Evolutionary conservation across 2,113 vertebrate species (phyloP).

Genomic region (Epinephelus fuscoguttatus): DNA sequence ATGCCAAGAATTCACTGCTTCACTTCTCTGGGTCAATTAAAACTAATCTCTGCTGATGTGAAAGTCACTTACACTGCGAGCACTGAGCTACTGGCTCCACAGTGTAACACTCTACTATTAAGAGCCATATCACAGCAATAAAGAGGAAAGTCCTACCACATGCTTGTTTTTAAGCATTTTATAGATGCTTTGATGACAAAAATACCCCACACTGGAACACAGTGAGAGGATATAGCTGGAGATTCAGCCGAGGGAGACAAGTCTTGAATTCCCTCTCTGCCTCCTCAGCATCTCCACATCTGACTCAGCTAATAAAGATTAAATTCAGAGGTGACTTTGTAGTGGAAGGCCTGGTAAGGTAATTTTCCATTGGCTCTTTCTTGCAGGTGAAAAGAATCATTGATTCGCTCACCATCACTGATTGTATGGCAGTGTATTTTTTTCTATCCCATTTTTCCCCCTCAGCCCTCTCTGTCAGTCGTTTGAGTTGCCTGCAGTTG

Average conservation of each 20-base stretch:
- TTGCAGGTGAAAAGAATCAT: conserved; percentile 48
- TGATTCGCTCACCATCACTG: conserved; percentile 59
- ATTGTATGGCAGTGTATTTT: conserved; percentile 40
- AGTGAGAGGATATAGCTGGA: conserved; percentile 22
- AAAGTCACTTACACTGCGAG: background rate
- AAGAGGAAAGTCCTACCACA: conserved; percentile 16
- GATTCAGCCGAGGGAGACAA: conserved; percentile 43
- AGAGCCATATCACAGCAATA: background rate
- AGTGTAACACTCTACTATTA: background rate
- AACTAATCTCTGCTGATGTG: conserved; percentile 5
- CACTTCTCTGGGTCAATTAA: background rate
- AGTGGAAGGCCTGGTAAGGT: conserved; percentile 55
- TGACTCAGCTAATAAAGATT: conserved; percentile 79
- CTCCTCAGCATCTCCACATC: conserved; percentile 79
- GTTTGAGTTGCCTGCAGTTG: conserved; percentile 60
- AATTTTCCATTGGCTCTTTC: conserved; percentile 64
- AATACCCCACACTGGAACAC: conserved; percentile 14
- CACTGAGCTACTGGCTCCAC: background rate
- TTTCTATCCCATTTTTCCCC: conserved; percentile 44
- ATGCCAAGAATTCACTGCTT: background rate
- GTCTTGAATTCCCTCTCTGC: conserved; percentile 69
- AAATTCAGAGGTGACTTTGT: conserved; percentile 78
- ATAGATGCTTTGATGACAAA: conserved; percentile 39
- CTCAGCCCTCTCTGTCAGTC: conserved; percentile 46
- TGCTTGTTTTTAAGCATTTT: conserved; percentile 24